Conservation (phyloP, 2,113 vertebrate genomes). For the Psittacara wagleri region DNA sequence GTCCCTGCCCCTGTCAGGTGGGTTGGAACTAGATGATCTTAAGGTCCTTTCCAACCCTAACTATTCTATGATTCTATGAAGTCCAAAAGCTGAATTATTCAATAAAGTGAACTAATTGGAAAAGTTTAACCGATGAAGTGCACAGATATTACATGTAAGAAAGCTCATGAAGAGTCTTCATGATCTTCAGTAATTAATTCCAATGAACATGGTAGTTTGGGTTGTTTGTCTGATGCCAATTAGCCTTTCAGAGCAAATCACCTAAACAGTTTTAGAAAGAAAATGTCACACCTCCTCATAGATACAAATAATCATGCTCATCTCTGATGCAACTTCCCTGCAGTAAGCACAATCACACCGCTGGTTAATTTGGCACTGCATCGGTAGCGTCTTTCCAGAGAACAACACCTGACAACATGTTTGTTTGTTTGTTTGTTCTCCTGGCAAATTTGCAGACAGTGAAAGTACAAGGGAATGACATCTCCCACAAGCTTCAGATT, state of each 20-base stretch:
- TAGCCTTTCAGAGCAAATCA: not conserved
- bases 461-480: conserved; percentile 97
- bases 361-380: not conserved
- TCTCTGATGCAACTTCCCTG: not conserved
- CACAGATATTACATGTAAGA: not conserved
- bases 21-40: too few relatives aligned
- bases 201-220: not conserved
- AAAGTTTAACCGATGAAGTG: not conserved
- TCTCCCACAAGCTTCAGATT: conserved; percentile 96
- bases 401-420: not conserved
- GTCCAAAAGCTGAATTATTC: not conserved
- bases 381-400: not conserved
- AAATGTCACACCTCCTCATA: not conserved
- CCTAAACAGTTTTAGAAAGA: not conserved
- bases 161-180: not conserved
- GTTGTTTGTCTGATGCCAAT: not conserved
- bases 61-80: not conserved
- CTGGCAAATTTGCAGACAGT: conserved; percentile 86
- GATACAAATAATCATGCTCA: not conserved
- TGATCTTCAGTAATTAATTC: not conserved
- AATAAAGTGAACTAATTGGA: not conserved
- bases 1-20: too few relatives aligned
- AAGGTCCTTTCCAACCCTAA: too few relatives aligned
- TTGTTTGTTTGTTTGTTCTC: not conserved
- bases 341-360: conserved; percentile 18